Evolutionary conservation across 2,113 vertebrate species (phyloP).

Genomic region (Gallinago paraguaiae): DNA sequence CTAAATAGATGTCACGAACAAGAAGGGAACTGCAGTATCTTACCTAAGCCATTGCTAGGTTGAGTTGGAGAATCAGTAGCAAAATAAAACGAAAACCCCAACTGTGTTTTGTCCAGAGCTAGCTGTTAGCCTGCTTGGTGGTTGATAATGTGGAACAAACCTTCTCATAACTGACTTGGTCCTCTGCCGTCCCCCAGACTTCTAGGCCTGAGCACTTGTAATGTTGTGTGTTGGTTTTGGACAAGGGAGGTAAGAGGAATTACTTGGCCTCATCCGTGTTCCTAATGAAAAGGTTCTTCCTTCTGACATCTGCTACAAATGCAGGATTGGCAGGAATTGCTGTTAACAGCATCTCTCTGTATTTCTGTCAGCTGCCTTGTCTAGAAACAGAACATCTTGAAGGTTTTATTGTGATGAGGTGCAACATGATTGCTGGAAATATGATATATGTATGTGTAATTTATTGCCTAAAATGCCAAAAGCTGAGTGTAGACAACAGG

Average conservation of each 20-base stretch:
- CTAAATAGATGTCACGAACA: neutral
- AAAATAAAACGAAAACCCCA: neutral
- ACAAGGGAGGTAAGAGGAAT: neutral
- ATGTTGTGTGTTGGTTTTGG: neutral
- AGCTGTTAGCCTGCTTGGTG: neutral
- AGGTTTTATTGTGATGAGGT: neutral
- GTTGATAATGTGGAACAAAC: neutral
- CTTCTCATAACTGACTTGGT: neutral
- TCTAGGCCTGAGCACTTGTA: neutral
- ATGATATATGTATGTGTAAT: neutral
- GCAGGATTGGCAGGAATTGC: neutral
- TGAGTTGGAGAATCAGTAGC: neutral
- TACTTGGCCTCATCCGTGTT: neutral
- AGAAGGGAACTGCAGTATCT: neutral
- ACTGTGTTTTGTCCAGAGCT: neutral
- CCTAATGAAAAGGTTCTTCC: neutral
- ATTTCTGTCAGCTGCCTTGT: neutral
- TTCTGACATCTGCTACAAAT: neutral
- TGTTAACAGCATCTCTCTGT: neutral
- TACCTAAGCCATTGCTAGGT: neutral
- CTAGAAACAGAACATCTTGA: neutral
- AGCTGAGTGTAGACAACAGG: neutral
- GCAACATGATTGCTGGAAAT: neutral
- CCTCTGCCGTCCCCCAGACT: neutral
- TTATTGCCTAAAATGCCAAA: neutral